Conservation (phyloP, 2,113 vertebrate genomes). For the Austrofundulus limnaeus region DNA sequence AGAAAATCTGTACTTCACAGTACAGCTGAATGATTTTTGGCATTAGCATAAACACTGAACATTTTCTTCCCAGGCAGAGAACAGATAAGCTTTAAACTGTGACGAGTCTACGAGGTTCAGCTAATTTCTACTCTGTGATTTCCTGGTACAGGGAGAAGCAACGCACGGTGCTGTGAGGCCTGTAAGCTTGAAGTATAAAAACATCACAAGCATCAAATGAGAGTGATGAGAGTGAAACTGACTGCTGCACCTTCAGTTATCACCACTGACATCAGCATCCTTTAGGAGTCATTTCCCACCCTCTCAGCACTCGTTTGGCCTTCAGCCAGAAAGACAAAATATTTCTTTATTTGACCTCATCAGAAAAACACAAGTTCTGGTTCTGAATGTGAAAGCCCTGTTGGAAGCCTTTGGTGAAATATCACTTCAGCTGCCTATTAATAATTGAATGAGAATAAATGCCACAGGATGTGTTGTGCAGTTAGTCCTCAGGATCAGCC, state of each 20-base stretch:
- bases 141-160: neutral
- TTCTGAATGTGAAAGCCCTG: neutral
- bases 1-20: conserved; percentile 18
- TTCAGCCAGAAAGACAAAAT: neutral
- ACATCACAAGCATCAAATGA: too few species aligned
- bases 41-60: conserved; percentile 38
- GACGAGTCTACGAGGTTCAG: conserved; percentile 20
- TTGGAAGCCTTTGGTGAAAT: neutral
- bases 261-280: too few species aligned
- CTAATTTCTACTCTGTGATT: conserved; percentile 16
- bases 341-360: neutral
- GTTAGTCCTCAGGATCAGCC: conserved; percentile 47
- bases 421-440: conserved; percentile 2
- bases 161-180: neutral
- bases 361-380: neutral
- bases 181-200: neutral
- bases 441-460: conserved; percentile 43
- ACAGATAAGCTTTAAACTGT: neutral
- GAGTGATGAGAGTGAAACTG: too few species aligned
- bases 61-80: conserved; percentile 2
- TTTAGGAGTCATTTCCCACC: too few species aligned
- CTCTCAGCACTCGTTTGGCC: too few species aligned
- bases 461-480: conserved; percentile 18
- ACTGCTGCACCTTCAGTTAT: too few species aligned
- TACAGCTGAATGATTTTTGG: conserved; percentile 25